Conservation (phyloP, 1,140 invertebrate species). For the Saxidomus purpurata region DNA sequence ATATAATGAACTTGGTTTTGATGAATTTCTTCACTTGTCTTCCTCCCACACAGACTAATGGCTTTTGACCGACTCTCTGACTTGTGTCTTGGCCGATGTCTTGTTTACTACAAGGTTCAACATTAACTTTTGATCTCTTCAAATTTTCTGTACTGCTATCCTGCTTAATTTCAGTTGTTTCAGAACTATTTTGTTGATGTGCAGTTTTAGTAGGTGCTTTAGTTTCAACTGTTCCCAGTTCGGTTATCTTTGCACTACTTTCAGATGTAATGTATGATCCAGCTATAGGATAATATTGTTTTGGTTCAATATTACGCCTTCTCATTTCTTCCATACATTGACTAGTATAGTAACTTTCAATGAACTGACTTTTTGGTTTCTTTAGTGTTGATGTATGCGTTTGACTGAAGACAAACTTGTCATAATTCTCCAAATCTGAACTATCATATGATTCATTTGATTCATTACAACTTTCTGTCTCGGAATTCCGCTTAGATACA, state of each 20-base stretch:
- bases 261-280: neutral
- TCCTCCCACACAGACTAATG: neutral
- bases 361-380: constrained; percentile 47
- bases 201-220: too few relatives aligned
- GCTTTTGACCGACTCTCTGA: neutral
- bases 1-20: constrained; percentile 62
- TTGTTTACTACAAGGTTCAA: too few relatives aligned
- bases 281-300: neutral
- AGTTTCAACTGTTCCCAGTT: neutral
- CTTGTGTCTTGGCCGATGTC: neutral
- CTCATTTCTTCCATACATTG: neutral
- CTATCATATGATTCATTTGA: constrained; percentile 17
- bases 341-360: constrained; percentile 39
- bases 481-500: neutral
- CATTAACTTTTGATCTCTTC: neutral
- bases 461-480: neutral
- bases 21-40: constrained; percentile 34
- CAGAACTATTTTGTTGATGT: neutral
- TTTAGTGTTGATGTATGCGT: neutral
- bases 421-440: constrained; percentile 34
- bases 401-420: neutral
- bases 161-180: neutral
- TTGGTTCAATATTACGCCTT: neutral
- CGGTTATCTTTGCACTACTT: neutral
- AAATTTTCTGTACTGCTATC: neutral